A percentile compares a stretch with the other conserved stretches of the same genome.
phyloP scores from a whole-genome alignment of 2,797 vertebrate species.

The Graptemys geographica region DNA sequence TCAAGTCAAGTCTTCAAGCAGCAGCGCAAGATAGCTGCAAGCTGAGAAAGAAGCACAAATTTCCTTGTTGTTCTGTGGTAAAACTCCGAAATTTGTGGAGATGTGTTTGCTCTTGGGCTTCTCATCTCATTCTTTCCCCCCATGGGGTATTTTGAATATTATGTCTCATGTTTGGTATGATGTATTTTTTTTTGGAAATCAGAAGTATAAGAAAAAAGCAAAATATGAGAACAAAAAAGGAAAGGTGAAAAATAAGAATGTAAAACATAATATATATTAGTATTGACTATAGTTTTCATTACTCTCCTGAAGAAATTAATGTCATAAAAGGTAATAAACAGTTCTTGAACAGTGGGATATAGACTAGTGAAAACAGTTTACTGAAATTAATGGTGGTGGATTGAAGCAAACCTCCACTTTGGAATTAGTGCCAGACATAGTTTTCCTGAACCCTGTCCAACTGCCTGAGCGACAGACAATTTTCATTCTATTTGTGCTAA shows the following conservation, averaged over 20 bases:
- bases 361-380: slow-evolving; percentile 82
- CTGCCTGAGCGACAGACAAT: slow-evolving; percentile 81
- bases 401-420: slow-evolving; percentile 84
- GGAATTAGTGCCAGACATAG: slow-evolving; percentile 85
- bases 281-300: slow-evolving; percentile 50
- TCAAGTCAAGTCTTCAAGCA: slow-evolving; percentile 74
- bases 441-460: slow-evolving; percentile 85
- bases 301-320: slow-evolving; percentile 68
- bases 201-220: slow-evolving; percentile 57
- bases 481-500: slow-evolving; percentile 84
- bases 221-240: slow-evolving; percentile 56
- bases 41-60: slow-evolving; percentile 49
- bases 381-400: slow-evolving; percentile 83
- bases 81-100: slow-evolving; percentile 57
- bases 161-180: slow-evolving; percentile 46
- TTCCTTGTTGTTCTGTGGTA: slow-evolving; percentile 49
- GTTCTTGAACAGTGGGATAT: slow-evolving; percentile 75
- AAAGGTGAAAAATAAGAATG: slow-evolving; percentile 42
- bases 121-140: slow-evolving; percentile 6
- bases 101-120: slow-evolving; percentile 54
- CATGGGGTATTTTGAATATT: slow-evolving; percentile 50
- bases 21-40: slow-evolving; percentile 70
- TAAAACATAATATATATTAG: fast-evolving
- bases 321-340: slow-evolving; percentile 80
- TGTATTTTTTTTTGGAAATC: slow-evolving; percentile 49